Evolutionary conservation across 2,113 vertebrate genomes (phyloP).

Genomic region (Aptenodytes forsteri): DNA sequence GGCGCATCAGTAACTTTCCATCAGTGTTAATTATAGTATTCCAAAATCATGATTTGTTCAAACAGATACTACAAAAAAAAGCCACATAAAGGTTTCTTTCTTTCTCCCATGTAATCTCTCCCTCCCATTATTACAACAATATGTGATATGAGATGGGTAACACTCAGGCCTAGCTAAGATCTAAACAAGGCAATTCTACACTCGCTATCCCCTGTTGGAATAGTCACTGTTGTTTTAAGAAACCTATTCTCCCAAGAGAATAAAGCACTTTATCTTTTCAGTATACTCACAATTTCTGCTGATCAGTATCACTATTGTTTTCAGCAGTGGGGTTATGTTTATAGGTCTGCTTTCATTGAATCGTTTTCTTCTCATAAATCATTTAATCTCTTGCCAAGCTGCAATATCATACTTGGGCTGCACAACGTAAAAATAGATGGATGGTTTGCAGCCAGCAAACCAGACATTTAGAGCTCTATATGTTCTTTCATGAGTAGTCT

Average conservation of each 20-base stretch:
- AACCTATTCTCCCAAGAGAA: neutral
- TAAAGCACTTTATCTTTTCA: neutral
- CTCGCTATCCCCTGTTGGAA: neutral
- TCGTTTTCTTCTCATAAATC: constrained; percentile 20
- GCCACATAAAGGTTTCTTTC: neutral
- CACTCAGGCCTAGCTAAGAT: neutral
- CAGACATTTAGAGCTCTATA: neutral
- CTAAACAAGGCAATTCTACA: neutral
- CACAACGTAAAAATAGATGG: neutral
- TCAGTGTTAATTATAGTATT: neutral
- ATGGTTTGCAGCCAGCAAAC: neutral
- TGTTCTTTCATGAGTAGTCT: neutral
- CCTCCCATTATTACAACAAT: neutral
- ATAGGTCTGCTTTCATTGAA: neutral
- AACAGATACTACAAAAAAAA: neutral
- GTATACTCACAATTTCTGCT: neutral
- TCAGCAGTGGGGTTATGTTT: neutral
- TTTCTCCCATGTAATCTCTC: neutral
- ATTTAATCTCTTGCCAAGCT: neutral
- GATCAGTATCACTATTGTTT: neutral
- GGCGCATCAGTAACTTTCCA: neutral
- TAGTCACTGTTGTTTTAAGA: neutral
- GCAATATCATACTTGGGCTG: neutral
- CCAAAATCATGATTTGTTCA: neutral
- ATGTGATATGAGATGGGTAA: neutral